These are phyloP conservation scores for Hycleus cichorii DNA, from an alignment of 1,140 invertebrate genomes.

Conservation along the genomic window DNA sequence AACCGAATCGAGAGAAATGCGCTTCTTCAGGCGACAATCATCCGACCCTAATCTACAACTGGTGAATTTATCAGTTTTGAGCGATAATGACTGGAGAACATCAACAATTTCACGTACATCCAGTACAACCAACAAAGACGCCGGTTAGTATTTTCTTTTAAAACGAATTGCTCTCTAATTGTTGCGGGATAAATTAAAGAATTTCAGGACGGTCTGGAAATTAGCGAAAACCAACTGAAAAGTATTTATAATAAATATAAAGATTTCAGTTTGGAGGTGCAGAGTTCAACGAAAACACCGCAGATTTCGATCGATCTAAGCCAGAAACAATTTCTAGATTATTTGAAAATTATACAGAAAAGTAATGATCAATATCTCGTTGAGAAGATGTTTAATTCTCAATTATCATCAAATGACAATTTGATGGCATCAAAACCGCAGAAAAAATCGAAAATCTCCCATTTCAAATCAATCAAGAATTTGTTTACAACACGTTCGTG, in stretches of 20 bases:
- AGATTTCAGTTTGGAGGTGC: not conserved
- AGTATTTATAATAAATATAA: not conserved
- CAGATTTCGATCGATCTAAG: not conserved
- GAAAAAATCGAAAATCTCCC: not conserved
- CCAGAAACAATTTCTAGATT: not conserved
- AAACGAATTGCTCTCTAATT: not conserved
- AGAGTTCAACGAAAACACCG: not conserved
- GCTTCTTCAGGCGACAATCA: not conserved
- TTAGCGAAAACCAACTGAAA: not conserved
- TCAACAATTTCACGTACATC: not conserved
- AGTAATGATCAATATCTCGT: not conserved
- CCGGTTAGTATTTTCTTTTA: not conserved
- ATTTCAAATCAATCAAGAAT: not conserved
- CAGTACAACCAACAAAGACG: not conserved
- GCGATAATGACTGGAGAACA: not conserved
- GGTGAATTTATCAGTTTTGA: not conserved
- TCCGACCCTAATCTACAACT: not conserved
- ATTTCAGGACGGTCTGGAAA: not conserved
- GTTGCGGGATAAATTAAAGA: not conserved
- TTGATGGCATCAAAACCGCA: not conserved
- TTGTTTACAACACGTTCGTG: conserved; percentile 1
- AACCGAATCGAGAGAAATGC: not conserved
- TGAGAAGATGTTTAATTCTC: not conserved
- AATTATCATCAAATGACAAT: not conserved
- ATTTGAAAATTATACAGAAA: not conserved